These are phyloP conservation scores for Gopherus evgoodei DNA, from an alignment of 2,113 vertebrate species.

Conservation along the genomic window DNA sequence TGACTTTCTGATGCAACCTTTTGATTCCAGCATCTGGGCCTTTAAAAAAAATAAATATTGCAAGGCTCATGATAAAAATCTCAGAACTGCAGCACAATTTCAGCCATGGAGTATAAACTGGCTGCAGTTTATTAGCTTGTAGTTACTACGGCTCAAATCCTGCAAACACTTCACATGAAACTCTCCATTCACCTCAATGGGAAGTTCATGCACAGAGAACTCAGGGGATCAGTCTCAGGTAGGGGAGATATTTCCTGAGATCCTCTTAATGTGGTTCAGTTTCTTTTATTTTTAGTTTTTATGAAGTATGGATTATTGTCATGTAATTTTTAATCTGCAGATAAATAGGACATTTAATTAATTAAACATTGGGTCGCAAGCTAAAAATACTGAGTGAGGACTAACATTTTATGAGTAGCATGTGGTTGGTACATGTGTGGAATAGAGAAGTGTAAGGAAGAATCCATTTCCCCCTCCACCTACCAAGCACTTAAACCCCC, in stretches of 20 bases:
- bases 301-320: too few relatives aligned
- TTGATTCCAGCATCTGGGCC: not conserved
- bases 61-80: not conserved
- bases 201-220: not conserved
- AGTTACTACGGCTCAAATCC: not conserved
- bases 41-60: not conserved
- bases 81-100: not conserved
- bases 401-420: too few relatives aligned
- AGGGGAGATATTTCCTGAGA: not conserved
- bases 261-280: not conserved
- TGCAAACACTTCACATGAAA: not conserved
- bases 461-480: not conserved
- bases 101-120: not conserved
- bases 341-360: too few relatives aligned
- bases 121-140: not conserved
- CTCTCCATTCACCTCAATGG: not conserved
- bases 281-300: too few relatives aligned
- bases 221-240: not conserved
- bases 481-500: not conserved
- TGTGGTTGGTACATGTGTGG: not conserved
- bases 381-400: too few relatives aligned
- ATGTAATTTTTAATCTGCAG: too few relatives aligned
- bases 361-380: too few relatives aligned
- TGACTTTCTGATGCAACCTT: not conserved
- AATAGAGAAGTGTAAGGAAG: not conserved